A percentile compares a stretch with the other conserved stretches of the same genome.
Evolutionary conservation across 2,113 vertebrate species (phyloP).

Genomic region (Eulacestoma nigropectus): DNA sequence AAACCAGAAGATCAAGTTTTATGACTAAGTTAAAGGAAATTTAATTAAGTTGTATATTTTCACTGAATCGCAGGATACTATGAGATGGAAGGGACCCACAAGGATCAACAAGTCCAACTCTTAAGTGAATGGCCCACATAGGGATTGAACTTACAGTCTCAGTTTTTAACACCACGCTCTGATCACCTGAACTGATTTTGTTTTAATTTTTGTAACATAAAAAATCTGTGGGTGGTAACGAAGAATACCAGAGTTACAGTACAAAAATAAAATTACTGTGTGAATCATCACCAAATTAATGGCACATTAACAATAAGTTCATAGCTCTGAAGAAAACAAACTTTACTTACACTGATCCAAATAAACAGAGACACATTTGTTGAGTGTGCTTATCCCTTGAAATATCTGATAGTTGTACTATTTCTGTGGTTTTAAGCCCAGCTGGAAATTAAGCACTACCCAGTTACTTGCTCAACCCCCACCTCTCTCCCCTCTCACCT

Average conservation of each 20-base stretch:
- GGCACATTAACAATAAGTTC: background rate
- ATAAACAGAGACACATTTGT: background rate
- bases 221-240: background rate
- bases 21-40: background rate
- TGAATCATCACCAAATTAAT: background rate
- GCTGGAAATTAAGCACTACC: background rate
- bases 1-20: background rate
- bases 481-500: background rate
- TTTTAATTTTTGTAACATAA: background rate
- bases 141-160: too few species aligned
- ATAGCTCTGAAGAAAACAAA: background rate
- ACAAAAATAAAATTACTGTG: background rate
- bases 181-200: background rate
- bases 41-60: background rate
- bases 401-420: background rate
- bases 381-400: background rate
- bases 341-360: background rate
- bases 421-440: background rate
- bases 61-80: background rate
- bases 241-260: background rate
- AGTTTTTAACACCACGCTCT: background rate
- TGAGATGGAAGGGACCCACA: background rate
- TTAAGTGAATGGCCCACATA: too few species aligned
- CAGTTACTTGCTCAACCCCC: background rate
- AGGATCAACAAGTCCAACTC: background rate